phyloP scores from a whole-genome alignment of 1,140 invertebrate genomes.

The Nasonia longicornis region DNA sequence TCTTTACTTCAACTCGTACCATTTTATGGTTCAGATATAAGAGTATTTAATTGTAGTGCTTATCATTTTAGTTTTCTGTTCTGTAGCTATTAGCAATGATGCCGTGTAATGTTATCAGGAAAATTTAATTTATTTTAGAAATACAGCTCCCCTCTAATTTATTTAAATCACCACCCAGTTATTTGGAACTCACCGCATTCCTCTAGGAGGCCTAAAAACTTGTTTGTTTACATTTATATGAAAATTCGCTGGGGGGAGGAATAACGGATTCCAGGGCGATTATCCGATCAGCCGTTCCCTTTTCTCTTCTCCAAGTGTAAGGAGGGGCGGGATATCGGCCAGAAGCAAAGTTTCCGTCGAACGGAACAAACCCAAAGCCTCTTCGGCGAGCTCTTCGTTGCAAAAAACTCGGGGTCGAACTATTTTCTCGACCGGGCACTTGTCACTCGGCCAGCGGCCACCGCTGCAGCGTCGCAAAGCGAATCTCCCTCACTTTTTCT shows the following conservation, averaged over 20 bases:
- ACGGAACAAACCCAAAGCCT: constrained; percentile 1
- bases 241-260: background rate
- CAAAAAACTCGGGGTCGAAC: constrained; percentile 10
- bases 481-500: background rate
- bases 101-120: too few relatives aligned
- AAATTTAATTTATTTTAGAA: too few relatives aligned
- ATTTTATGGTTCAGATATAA: too few relatives aligned
- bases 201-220: background rate
- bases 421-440: constrained; percentile 13
- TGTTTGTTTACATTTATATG: background rate
- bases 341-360: constrained; percentile 16
- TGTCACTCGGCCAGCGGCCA: constrained; percentile 14
- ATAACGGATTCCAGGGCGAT: constrained; percentile 2
- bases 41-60: too few relatives aligned
- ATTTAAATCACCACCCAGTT: too few relatives aligned
- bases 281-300: background rate
- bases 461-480: background rate
- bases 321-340: background rate
- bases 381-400: background rate
- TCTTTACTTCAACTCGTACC: too few relatives aligned
- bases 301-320: background rate
- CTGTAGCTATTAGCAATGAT: too few relatives aligned
- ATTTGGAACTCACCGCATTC: background rate
- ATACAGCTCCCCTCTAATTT: too few relatives aligned
- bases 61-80: too few relatives aligned